Conservation (phyloP, 2,113 vertebrate genomes). For the Spea bombifrons region DNA sequence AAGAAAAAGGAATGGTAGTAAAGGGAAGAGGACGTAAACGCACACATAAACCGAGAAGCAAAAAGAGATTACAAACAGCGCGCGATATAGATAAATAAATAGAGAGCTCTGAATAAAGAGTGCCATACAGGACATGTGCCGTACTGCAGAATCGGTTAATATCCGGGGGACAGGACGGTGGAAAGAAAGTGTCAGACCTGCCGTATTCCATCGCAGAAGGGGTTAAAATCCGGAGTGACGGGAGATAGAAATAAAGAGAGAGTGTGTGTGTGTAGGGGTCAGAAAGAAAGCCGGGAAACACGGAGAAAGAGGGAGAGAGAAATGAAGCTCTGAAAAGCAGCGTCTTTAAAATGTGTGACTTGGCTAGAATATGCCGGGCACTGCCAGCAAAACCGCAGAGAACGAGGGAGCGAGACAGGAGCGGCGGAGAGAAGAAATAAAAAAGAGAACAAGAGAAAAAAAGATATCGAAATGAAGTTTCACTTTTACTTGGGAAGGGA, state of each 20-base stretch:
- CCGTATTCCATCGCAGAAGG: background rate
- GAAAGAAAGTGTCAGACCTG: background rate
- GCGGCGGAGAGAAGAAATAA: constrained; percentile 16
- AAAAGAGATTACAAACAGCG: background rate
- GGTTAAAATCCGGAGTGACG: constrained; percentile 29
- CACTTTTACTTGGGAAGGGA: background rate
- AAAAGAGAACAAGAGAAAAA: constrained; percentile 2
- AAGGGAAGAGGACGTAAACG: too few relatives aligned
- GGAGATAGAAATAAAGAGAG: constrained; percentile 21
- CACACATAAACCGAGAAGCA: too few relatives aligned
- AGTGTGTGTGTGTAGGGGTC: background rate
- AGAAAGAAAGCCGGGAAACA: constrained; percentile 30
- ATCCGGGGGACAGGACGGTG: background rate
- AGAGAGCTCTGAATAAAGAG: background rate
- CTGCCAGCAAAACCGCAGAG: constrained; percentile 42
- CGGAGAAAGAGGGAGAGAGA: constrained; percentile 27
- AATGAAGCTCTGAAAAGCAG: constrained; percentile 36
- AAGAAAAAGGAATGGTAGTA: too few relatives aligned
- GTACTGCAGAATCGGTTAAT: constrained; percentile 4
- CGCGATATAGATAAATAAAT: background rate
- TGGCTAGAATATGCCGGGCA: constrained; percentile 37
- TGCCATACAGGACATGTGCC: background rate
- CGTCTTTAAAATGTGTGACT: constrained; percentile 44
- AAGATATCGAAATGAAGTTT: constrained; percentile 2
- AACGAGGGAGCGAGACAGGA: constrained; percentile 34